Percentiles rank a stretch among this genome's conserved stretches.
Conservation (phyloP, 2,113 vertebrate species). For the Oreochromis niloticus region DNA sequence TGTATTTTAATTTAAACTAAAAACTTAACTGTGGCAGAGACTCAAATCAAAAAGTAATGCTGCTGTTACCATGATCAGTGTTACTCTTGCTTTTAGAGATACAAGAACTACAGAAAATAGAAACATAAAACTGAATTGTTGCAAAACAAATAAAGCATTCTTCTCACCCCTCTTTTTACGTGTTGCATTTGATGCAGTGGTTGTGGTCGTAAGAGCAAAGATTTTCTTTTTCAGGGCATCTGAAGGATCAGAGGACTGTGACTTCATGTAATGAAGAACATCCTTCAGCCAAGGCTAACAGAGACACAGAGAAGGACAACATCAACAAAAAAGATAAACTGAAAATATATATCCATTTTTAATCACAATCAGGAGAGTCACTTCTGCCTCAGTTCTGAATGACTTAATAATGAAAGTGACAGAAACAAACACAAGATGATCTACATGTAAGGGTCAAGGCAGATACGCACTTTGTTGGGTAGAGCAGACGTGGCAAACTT, state of each 20-base stretch:
- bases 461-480: constrained; percentile 45
- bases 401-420: neutral
- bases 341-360: neutral
- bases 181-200: neutral
- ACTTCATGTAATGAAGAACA: constrained; percentile 38
- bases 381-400: neutral
- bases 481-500: constrained; percentile 21
- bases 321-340: neutral
- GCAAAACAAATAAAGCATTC: neutral
- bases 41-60: neutral
- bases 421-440: neutral
- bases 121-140: neutral
- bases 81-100: neutral
- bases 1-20: neutral
- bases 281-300: constrained; percentile 58
- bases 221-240: constrained; percentile 39
- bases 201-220: constrained; percentile 46
- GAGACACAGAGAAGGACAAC: neutral
- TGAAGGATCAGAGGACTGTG: neutral
- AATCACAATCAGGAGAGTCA: neutral
- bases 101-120: neutral
- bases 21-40: neutral
- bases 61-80: neutral
- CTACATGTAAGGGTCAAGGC: neutral
- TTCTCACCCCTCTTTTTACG: constrained; percentile 48